These are phyloP conservation scores for Drosophila setosimentum DNA, from an alignment of 2,888 invertebrate genomes.

Conservation along the genomic window DNA sequence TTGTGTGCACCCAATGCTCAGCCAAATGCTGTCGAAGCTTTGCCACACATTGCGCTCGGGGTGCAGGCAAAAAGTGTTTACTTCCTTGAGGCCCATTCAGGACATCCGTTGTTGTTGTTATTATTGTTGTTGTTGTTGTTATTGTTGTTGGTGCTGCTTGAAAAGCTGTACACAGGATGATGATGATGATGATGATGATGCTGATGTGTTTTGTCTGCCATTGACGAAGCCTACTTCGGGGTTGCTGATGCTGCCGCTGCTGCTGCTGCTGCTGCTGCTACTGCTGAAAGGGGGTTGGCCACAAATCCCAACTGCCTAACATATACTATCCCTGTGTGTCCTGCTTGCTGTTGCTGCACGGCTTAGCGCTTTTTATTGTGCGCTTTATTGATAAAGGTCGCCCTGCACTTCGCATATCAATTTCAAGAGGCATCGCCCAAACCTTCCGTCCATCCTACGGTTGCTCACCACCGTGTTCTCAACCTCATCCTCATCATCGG, in stretches of 20 bases:
- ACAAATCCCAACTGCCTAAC: conserved; percentile 43
- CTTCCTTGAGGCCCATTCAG: conserved; percentile 75
- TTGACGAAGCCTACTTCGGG: conserved; percentile 37
- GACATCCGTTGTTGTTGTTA: conserved; percentile 60
- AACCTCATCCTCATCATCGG: background rate
- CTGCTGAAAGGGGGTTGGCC: conserved; percentile 43
- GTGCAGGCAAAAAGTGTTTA: conserved; percentile 69
- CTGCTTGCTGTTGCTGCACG: conserved; percentile 12
- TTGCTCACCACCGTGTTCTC: background rate
- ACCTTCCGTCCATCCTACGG: background rate
- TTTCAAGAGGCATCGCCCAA: conserved; percentile 72
- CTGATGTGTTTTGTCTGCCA: conserved; percentile 21
- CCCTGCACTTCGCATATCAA: conserved; percentile 67
- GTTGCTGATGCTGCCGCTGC: conserved; percentile 40
- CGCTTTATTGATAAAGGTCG: conserved; percentile 61
- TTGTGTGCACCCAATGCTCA: conserved; percentile 47
- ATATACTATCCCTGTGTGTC: conserved; percentile 19
- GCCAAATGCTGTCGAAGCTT: conserved; percentile 51
- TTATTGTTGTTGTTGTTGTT: conserved; percentile 30
- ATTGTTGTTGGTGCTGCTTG: conserved; percentile 22
- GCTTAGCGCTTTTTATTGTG: conserved; percentile 60
- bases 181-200: conserved; percentile 17
- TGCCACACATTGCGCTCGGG: conserved; percentile 48
- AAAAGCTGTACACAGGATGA: conserved; percentile 49
- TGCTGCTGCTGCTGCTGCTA: conserved; percentile 1